These are phyloP conservation scores for Cryptophagus acutangulus DNA, from an alignment of 2,888 invertebrate species.

Conservation along the genomic window DNA sequence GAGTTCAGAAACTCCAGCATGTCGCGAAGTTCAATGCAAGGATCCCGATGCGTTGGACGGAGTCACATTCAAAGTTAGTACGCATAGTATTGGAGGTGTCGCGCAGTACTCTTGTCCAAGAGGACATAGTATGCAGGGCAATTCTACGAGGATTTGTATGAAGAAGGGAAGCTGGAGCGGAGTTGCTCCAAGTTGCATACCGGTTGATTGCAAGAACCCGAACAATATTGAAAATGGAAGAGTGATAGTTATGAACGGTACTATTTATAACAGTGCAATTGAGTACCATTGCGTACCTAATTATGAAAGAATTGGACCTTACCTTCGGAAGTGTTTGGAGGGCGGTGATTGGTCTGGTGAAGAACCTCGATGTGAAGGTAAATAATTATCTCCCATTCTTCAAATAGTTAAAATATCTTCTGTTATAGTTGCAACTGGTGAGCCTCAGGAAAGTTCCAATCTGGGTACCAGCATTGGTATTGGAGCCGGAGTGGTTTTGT, in stretches of 20 bases:
- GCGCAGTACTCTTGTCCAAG: constrained; percentile 79
- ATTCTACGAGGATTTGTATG: constrained; percentile 70
- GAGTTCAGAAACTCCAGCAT: constrained; percentile 79
- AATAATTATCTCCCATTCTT: constrained; percentile 9
- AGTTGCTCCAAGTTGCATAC: constrained; percentile 73
- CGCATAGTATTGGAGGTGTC: constrained; percentile 71
- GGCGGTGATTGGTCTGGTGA: constrained; percentile 84
- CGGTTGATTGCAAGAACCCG: constrained; percentile 79
- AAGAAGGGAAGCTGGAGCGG: constrained; percentile 81
- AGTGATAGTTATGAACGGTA: constrained; percentile 78
- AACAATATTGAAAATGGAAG: constrained; percentile 77
- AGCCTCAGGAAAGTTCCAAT: constrained; percentile 66
- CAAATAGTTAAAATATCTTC: constrained; percentile 12
- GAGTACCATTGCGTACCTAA: constrained; percentile 88
- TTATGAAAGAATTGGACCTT: constrained; percentile 75
- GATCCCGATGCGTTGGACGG: constrained; percentile 62
- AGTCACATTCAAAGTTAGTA: constrained; percentile 56
- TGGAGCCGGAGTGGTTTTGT: constrained; percentile 75
- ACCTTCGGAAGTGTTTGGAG: constrained; percentile 76
- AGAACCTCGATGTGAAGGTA: constrained; percentile 76
- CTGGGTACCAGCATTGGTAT: constrained; percentile 79
- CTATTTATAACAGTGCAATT: constrained; percentile 79
- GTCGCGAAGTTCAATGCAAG: constrained; percentile 76
- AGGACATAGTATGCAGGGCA: constrained; percentile 75
- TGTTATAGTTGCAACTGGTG: constrained; percentile 55